These are phyloP conservation scores for Rhogogaster chlorosoma DNA, from an alignment of 2,888 invertebrate species.

Conservation along the genomic window DNA sequence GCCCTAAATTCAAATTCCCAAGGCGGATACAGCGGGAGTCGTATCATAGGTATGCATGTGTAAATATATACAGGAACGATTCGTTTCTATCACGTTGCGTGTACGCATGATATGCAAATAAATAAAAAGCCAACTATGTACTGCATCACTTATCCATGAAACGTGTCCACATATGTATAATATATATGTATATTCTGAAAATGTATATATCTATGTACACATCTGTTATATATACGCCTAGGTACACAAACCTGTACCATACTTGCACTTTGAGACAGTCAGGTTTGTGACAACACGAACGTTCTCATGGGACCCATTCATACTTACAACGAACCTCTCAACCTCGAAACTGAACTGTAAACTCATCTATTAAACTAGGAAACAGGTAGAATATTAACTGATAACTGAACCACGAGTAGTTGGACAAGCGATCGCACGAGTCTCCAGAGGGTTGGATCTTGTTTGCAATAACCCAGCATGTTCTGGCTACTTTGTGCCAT, in stretches of 20 bases:
- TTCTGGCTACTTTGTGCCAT: neutral
- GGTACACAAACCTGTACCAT: neutral
- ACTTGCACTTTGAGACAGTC: constrained; percentile 22
- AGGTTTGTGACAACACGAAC: neutral
- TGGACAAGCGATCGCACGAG: neutral
- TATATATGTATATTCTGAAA: neutral
- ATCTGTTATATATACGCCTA: neutral
- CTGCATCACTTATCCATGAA: constrained; percentile 8
- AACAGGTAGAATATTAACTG: constrained; percentile 1
- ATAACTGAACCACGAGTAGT: neutral
- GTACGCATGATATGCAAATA: neutral
- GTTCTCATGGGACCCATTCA: constrained; percentile 4
- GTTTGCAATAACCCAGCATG: neutral
- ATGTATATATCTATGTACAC: neutral
- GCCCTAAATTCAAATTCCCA: constrained; percentile 47
- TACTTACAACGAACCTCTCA: constrained; percentile 3
- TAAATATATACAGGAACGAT: neutral
- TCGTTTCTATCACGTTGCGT: constrained; percentile 11
- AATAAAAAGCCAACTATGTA: constrained; percentile 13
- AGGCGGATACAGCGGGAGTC: neutral
- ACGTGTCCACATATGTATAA: neutral
- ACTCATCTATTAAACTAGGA: neutral
- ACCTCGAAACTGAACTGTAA: neutral
- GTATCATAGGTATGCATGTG: neutral
- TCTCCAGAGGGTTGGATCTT: neutral